Evolutionary conservation across 1,140 invertebrate genomes (phyloP).

Genomic region (Zeugodacus cucurbitae): DNA sequence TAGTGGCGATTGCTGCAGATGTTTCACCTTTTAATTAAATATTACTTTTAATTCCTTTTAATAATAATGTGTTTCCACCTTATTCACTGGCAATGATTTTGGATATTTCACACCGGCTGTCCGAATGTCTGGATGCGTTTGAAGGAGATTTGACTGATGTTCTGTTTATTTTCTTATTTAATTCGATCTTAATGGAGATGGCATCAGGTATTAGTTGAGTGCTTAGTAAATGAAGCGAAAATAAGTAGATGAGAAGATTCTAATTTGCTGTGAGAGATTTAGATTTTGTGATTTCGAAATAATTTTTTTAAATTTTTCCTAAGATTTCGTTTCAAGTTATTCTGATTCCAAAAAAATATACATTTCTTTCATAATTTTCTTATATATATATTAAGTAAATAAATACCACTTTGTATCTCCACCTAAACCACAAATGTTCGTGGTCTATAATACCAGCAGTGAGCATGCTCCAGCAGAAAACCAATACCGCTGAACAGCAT

Average conservation of each 20-base stretch:
- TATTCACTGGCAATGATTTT: background rate
- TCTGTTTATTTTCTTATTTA: background rate
- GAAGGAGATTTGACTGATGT: background rate
- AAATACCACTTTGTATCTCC: background rate
- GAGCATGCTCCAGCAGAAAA: slow-evolving; percentile 48
- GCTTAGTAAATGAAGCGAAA: too few relatives aligned
- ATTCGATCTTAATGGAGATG: background rate
- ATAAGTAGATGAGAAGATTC: too few relatives aligned
- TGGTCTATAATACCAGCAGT: background rate
- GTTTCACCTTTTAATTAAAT: background rate
- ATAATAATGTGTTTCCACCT: background rate
- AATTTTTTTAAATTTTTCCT: too few relatives aligned
- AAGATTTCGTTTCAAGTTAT: too few relatives aligned
- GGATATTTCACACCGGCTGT: background rate
- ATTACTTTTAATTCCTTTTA: background rate
- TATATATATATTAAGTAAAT: too few relatives aligned
- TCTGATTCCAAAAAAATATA: too few relatives aligned
- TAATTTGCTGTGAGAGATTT: too few relatives aligned
- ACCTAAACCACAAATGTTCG: background rate
- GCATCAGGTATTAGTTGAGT: too few relatives aligned
- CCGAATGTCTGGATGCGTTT: background rate
- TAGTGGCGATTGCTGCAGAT: background rate
- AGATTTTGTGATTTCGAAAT: too few relatives aligned
- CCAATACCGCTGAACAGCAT: slow-evolving; percentile 48
- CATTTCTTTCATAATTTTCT: too few relatives aligned